A percentile compares a stretch with the other conserved stretches of the same genome.
phyloP scores from a whole-genome alignment of 2,797 vertebrate species.

The Myotis myotis region DNA sequence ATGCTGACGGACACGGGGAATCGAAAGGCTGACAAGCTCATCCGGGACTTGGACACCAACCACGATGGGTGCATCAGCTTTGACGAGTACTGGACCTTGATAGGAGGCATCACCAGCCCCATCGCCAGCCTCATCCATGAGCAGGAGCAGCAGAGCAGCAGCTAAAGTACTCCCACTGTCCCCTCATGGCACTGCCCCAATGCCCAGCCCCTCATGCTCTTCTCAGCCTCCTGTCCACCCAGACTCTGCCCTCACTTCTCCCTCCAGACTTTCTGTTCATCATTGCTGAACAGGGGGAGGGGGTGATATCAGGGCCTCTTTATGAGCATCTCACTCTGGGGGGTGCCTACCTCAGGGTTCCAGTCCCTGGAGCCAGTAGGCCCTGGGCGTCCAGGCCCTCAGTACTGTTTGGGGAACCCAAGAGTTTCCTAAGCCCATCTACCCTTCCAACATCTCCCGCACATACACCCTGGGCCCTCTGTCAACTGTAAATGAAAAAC shows the following conservation, averaged over 20 bases:
- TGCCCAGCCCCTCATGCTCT: neutral
- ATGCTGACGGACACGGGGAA: conserved; percentile 85
- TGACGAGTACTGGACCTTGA: conserved; percentile 87
- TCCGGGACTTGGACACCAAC: conserved; percentile 83
- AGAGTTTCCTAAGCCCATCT: neutral
- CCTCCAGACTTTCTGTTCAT: neutral
- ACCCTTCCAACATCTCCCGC: neutral
- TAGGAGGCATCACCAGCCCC: conserved; percentile 84
- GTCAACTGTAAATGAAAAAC: too few species aligned
- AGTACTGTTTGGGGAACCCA: conserved; percentile 22
- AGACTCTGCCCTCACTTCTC: neutral
- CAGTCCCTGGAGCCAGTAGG: conserved; percentile 32
- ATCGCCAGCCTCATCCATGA: conserved; percentile 83
- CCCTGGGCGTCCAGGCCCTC: neutral
- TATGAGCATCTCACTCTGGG: neutral
- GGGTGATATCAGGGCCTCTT: neutral
- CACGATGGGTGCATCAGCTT: conserved; percentile 85
- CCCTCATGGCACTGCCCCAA: neutral
- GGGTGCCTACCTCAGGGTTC: neutral
- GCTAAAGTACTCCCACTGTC: neutral
- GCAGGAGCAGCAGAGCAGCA: conserved; percentile 80
- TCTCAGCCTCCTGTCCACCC: neutral
- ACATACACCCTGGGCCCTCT: too few species aligned
- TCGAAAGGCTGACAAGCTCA: conserved; percentile 84
- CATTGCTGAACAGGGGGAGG: neutral